phyloP scores from a whole-genome alignment of 2,888 invertebrate genomes.

The Tetranychus truncatus region DNA sequence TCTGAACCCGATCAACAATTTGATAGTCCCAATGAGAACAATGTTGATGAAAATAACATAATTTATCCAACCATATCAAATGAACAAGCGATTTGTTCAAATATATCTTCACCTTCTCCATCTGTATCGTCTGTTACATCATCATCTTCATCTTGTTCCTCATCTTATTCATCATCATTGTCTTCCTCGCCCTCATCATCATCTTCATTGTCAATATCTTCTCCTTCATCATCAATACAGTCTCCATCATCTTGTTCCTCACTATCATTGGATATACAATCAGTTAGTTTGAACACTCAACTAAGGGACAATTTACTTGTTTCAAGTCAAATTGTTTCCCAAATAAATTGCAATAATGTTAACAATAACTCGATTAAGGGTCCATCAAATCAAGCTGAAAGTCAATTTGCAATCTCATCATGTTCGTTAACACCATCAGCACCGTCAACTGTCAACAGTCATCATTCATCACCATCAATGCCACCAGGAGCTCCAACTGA shows the following conservation, averaged over 20 bases:
- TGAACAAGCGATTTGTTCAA: neutral
- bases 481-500: neutral
- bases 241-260: neutral
- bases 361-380: neutral
- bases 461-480: neutral
- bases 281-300: neutral
- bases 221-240: neutral
- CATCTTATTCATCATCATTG: neutral
- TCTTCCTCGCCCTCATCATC: neutral
- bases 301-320: neutral
- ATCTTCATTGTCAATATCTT: neutral
- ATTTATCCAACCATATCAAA: slow-evolving; percentile 6
- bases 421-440: neutral
- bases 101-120: neutral
- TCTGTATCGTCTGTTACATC: neutral
- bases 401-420: neutral
- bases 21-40: neutral
- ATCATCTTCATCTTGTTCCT: neutral
- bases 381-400: neutral
- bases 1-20: slow-evolving; percentile 4
- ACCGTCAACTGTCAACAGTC: neutral
- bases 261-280: neutral
- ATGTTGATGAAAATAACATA: neutral
- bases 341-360: neutral
- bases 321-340: neutral